Base-by-base conservation (phyloP, 2,797 vertebrate genomes). In the Urophycis tenuis region DNA sequence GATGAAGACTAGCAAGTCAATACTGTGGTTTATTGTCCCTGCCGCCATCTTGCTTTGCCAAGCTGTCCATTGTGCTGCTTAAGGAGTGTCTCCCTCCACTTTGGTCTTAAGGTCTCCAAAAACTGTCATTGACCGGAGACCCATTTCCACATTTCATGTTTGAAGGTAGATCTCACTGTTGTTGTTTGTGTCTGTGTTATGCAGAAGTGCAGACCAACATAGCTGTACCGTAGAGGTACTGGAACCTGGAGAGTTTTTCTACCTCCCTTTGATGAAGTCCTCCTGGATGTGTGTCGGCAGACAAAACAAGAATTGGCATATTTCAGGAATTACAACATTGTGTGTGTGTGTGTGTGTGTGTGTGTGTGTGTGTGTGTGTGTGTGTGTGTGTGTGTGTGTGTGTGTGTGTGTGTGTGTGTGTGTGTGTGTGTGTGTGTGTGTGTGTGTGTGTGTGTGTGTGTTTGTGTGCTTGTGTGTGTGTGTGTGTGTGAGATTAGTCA, bases 311-410 rank as follows among this genome's bases (percentile, higher is more conserved):
- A 12, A 83, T 81, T 79, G 75, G 85, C 81, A 81, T 74, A 78
- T 64, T 80, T 83, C 82, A 75, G 77, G 60, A 79, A 72, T 90
- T 89, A 85, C 82, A 78, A 85, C 84, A 88, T 69, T 32, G 72
- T 49, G 9, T 71, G 25, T 15, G 49, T 22, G 0, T 22, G 49
- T 34, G 17, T 36, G 32, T 22, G 22, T 72, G 32, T 25, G 34
- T 25, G 32, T 25, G n/a, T n/a, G n/a, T 32, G 72, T 49, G 9
- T 71, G 25, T 15, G 49, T 22, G 0, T 22, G 49, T 34, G 17
- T 36, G 32, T 22, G 22, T 72, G 32, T 25, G 34, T 25, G 32
- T 25, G n/a, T 32, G 72, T 49, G 9, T 71, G 25, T 15, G 49
- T 22, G 0, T 22, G 49, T 34, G 17, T 36, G 32, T 22, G 22